Evolutionary conservation across 2,797 vertebrate species (phyloP), one percentile per base, ranked within the genome.

Genomic region (Phrynocephalus forsythii): DNA sequence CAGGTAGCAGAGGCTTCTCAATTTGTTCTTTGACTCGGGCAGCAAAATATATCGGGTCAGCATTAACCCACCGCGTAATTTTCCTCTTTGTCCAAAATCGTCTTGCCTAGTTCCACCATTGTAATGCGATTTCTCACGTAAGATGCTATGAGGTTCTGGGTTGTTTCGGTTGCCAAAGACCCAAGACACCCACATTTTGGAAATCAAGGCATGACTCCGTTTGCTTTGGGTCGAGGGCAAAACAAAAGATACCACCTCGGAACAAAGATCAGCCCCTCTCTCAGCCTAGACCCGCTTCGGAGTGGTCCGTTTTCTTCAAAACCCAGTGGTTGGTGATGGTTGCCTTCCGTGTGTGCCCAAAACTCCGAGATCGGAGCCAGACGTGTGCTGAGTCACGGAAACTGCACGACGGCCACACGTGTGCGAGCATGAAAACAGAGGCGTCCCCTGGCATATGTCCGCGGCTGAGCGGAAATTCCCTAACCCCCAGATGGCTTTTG

Each of bases 271-370:
- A 44, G 8, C 26, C 6, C 18, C 2, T 30, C 5, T 0, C 50
- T 52, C 8, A 9, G 44, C 75, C 3, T 48, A 10, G 6, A 67
- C 63, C 10, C 24, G 24, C 18, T 26, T 68, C 66, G 30, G 28
- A 33, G 20, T 18, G 6, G 63, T 24, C 1, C 8, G 33, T 30
- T 30, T 73, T 16, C 9, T 7, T 20, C 52, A 80, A 38, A 72
- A 73, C 16, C 9, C 38, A 77, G 26, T 8, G 2, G 24, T 75
- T 73, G 73, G 22, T 13, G 22, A 16, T 26, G 38, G 67, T 60
- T 0, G 0, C 0, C 0, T n/a, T 77, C 22, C 60, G 88, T 77
- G 79, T 78, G 79, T 67, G 48, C 44, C 0, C 68, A 6, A 38
- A 24, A 1, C 5, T 79, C 73, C n/a, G 6, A 48, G 20, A 66